Percentiles rank a stretch among this genome's conserved stretches.
These are phyloP conservation scores for Onychomys leucogaster DNA, from an alignment of 2,797 vertebrate species.

Conservation along the genomic window DNA sequence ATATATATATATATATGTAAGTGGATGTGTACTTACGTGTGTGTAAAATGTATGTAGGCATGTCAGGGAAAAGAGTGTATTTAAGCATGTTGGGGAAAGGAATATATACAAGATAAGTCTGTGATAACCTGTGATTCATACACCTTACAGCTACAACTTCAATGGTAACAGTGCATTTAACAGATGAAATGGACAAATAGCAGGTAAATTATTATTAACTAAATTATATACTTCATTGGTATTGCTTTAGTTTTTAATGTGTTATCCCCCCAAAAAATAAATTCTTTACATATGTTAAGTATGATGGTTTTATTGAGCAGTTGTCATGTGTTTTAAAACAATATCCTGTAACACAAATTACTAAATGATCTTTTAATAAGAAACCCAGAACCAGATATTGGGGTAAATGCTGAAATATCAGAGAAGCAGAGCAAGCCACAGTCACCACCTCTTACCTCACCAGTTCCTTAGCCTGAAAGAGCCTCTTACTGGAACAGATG, in stretches of 20 bases:
- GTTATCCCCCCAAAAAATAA: neutral
- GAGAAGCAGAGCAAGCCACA: too few relatives aligned
- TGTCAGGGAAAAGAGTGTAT: neutral
- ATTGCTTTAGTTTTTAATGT: neutral
- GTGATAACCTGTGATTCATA: neutral
- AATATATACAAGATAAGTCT: neutral
- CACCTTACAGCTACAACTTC: neutral
- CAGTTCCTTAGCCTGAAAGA: too few relatives aligned
- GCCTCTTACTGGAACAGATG: too few relatives aligned
- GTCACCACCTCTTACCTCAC: too few relatives aligned
- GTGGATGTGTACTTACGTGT: neutral
- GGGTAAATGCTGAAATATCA: too few relatives aligned
- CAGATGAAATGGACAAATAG: neutral
- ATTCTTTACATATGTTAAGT: neutral
- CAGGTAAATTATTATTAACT: neutral
- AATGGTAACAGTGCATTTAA: neutral
- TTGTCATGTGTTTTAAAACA: neutral
- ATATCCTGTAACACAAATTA: neutral
- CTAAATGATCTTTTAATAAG: too few relatives aligned
- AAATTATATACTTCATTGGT: neutral
- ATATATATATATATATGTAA: neutral
- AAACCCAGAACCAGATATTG: too few relatives aligned
- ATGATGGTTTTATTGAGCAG: neutral
- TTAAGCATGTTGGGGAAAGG: too few relatives aligned
- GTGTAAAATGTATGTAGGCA: neutral